These are phyloP conservation scores for Tipula confusa DNA, from an alignment of 2,888 invertebrate species.

Conservation along the genomic window DNA sequence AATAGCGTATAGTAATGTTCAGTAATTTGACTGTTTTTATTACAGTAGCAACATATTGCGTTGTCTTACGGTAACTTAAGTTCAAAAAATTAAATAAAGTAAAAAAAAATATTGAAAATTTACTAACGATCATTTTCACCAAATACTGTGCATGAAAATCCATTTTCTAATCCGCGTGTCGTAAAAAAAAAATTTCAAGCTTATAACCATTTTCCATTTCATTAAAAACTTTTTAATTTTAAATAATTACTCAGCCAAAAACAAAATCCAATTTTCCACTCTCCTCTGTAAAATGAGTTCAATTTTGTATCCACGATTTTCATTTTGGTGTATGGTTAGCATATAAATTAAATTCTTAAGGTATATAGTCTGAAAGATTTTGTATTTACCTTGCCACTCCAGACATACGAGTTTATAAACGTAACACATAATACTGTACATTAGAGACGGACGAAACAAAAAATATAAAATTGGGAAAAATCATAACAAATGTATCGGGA, in stretches of 20 bases:
- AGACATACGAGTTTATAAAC: neutral
- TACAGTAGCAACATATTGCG: no score
- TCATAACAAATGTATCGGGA: neutral
- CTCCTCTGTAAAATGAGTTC: neutral
- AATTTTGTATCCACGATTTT: neutral
- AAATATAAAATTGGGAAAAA: neutral
- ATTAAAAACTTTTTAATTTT: conserved; percentile 20
- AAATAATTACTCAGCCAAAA: conserved; percentile 20
- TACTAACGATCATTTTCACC: no score
- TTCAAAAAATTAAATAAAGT: no score
- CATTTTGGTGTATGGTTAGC: neutral
- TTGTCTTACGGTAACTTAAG: no score
- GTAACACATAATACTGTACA: neutral
- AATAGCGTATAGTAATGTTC: no score
- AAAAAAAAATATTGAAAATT: no score
- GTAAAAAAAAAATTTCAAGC: neutral
- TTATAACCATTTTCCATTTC: neutral
- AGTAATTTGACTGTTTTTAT: no score
- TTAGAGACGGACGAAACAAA: neutral
- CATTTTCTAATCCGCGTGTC: neutral
- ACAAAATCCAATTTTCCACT: neutral
- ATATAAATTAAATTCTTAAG: neutral
- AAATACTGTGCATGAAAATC: neutral
- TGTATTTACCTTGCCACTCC: neutral
- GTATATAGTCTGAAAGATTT: neutral